Base-by-base conservation (phyloP, 2,797 vertebrate species). In the Nyctalus aviator region DNA sequence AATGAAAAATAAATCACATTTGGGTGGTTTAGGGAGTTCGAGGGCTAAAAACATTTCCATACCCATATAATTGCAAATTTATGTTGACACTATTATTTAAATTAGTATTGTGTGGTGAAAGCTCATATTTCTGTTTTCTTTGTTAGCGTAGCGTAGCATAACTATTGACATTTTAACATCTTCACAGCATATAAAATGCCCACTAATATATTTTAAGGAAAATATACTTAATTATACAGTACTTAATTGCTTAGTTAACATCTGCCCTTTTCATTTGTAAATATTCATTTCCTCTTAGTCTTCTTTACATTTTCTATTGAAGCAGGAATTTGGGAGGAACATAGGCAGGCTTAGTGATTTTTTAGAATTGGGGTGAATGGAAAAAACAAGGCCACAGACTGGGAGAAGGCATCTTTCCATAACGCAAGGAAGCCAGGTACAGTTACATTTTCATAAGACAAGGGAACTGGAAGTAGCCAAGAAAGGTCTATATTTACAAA, bases 1-100 rank as follows among this genome's bases (percentile, higher is more conserved):
- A 93, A 75, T 88, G 32, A 90, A 88, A 93, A 91, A 89, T 86
- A 91, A 71, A 79, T 95, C 77, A 35, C 64, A 59, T 89, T 88
- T 91, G 82, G 50, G 69, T 92, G 55, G 37, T 62, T 82, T 62
- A 57, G 35, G 32, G 73, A 90, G 44, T 57, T 84, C 23, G 6
- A 78, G 14, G 35, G 71, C 18, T 76, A 94, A 75, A 81, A 30
- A 15, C 35, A 83, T 53, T 84, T 79, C 32, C 55, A 23, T 66
- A 57, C 44, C 21, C 17, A 64, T 17, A 50, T 59, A 68, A 87
- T 93, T 86, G 71, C 44, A 18, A 59, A 68, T 92, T 86, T 87
- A 55, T 20, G 50, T 41, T 50, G 46, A 11, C 15, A 37, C 50
- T 50, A 10, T 66, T 82, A 53, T 93, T 69, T 2, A 94, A 95